Base-by-base conservation (phyloP, 2,113 vertebrate species). In the Caracal caracal region DNA sequence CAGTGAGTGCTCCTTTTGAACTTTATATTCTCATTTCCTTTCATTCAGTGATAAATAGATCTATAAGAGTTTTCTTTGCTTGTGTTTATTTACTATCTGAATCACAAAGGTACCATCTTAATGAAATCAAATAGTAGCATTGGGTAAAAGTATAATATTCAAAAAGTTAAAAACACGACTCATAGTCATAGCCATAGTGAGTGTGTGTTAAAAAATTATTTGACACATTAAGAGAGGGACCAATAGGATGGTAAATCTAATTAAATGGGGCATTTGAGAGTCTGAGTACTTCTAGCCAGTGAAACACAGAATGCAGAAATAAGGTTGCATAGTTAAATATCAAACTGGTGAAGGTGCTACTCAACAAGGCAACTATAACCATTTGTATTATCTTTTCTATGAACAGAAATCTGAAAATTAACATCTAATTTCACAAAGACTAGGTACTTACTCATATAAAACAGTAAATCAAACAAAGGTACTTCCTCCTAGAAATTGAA, bases 381-480 rank as follows among this genome's bases (percentile, higher is more conserved):
- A n/a, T 68, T 47, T 53, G 19, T 66, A 40, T 87, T 51, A 43
- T 93, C 17, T 65, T 85, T 66, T 51, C 70, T 73, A 6, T 91
- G 63, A 90, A 82, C 22, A 13, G 30, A 93, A 88, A 66, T 68
- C 47, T 88, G 30, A 53, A 79, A 73, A 24, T 61, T 93, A 68
- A 71, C 43, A 56, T 35, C 35, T 15, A 33, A 80, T 49, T 79
- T 88, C 76, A 81, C 16, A 63, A 26, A 92, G 26, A 90, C 11
- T n/a, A 56, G 37, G 13, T 3, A 61, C 30, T 81, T 15, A 86
- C 2, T 53, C 65, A 56, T 84, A 49, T 65, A 61, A 94, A 82
- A 93, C 12, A 90, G 49, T 61, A 93, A 88, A 47, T 85, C 68
- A 84, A 93, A 88, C 16, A 85, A 85, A 85, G 66, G 22, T 82